Conservation (phyloP, 2,113 vertebrate species). For the Tupaia chinensis region DNA sequence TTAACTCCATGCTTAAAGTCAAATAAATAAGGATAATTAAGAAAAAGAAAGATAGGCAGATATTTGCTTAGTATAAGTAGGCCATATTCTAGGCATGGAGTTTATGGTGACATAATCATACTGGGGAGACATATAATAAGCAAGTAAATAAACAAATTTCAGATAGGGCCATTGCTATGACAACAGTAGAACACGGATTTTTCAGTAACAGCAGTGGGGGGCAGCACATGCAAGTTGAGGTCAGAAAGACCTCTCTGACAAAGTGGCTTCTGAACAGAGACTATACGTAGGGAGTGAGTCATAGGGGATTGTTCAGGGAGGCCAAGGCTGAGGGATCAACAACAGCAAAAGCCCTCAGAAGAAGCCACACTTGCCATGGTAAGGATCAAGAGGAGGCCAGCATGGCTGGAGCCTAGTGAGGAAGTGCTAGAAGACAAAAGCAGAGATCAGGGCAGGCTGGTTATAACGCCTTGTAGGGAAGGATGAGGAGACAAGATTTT, state of each 20-base stretch:
- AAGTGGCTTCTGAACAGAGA: neutral
- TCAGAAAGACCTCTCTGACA: neutral
- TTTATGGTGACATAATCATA: neutral
- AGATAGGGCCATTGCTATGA: neutral
- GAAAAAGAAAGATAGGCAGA: no score
- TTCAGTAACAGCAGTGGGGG: neutral
- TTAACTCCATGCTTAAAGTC: no score
- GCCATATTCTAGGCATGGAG: neutral
- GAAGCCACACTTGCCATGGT: neutral
- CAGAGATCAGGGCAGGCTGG: neutral
- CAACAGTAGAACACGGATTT: neutral
- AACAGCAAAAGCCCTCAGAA: neutral
- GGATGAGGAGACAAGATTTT: neutral
- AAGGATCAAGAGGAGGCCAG: neutral
- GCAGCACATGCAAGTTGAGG: neutral
- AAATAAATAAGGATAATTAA: no score
- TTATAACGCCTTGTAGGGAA: neutral
- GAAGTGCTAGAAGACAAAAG: neutral
- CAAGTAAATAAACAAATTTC: neutral
- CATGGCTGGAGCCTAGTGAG: neutral
- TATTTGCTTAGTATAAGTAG: neutral
- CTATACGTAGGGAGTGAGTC: neutral
- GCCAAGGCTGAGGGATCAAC: no score
- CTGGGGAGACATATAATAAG: rapidly evolving
- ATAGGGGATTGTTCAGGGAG: rapidly evolving